Evolutionary conservation across 2,113 vertebrate genomes (phyloP).

Genomic region (Lampris incognitus): DNA sequence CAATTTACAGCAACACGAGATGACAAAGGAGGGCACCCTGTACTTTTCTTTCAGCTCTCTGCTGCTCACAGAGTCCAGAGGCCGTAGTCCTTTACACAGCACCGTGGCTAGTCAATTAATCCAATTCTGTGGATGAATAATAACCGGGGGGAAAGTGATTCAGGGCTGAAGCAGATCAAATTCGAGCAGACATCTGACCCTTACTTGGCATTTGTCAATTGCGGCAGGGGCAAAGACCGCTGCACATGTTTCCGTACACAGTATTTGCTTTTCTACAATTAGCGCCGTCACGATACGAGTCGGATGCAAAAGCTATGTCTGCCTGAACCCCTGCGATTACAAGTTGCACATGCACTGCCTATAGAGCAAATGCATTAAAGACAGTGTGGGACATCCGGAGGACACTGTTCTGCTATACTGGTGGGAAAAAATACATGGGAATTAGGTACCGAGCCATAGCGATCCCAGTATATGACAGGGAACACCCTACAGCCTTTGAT

Average conservation of each 20-base stretch:
- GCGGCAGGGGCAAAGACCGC: neutral
- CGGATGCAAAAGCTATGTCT: too few relatives aligned
- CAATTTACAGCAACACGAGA: constrained; percentile 8
- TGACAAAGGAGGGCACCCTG: constrained; percentile 23
- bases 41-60: constrained; percentile 51
- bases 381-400: too few relatives aligned
- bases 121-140: constrained; percentile 54
- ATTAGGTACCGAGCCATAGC: too few relatives aligned
- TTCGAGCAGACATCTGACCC: constrained; percentile 43
- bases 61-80: constrained; percentile 49
- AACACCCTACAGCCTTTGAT: too few relatives aligned
- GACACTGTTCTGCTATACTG: too few relatives aligned
- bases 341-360: too few relatives aligned
- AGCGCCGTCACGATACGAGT: neutral
- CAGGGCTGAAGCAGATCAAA: constrained; percentile 41
- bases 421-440: too few relatives aligned
- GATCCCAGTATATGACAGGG: too few relatives aligned
- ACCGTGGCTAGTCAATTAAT: constrained; percentile 48
- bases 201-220: neutral
- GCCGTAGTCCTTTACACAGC: constrained; percentile 49
- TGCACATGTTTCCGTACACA: neutral
- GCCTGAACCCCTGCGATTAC: too few relatives aligned
- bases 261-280: neutral
- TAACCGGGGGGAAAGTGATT: constrained; percentile 40
- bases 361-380: too few relatives aligned